Base-by-base conservation (phyloP, 2,888 invertebrate genomes). In the Tillus elongatus region DNA sequence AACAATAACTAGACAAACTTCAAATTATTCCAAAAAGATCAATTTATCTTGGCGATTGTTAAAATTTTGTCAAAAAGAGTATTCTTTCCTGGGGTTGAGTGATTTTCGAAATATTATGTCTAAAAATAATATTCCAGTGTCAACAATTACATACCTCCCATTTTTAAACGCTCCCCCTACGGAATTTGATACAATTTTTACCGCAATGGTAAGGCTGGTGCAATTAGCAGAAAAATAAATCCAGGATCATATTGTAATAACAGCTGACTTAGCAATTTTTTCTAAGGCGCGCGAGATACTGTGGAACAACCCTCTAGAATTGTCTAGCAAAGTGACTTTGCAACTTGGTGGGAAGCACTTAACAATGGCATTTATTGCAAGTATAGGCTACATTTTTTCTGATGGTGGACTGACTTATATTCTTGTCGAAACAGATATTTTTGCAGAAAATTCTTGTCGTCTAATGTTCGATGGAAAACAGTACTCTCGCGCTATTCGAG, bases 351-450 rank as follows among this genome's bases (percentile, higher is more conserved):
- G 41, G 1, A 40, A 38, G 39, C 37, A 47, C 30, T 30, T 44
- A 1, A 44, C 30, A 6, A 42, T 48, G 41, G 39, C 44, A 14
- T 33, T 44, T 13, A 46, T 46, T 41, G 43, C 42, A 3, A 38
- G 42, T 35, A 39, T 47, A n/a, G 42, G 35, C 1, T 24, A 41
- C 26, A 38, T 47, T 35, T 47, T 43, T 43, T 31, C 30, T 2
- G 47, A 46, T 14, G 42, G 43, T 12, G 47, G 47, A 11, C 35
- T 47, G 4, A 8, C 24, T 8, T 19, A 6, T n/a, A 6, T 19
- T 8, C 24, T 19, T 19, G 24, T 19, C n/a, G 24, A 19, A 6
- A 19, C 24, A 6, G n/a, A n/a, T n/a, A 19, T 19, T 19, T 19
- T 19, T 19, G 24, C 24, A n/a, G 24, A 19, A 19, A 19, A 19